phyloP scores from a whole-genome alignment of 2,797 vertebrate species.

The Acridotheres tristis region DNA sequence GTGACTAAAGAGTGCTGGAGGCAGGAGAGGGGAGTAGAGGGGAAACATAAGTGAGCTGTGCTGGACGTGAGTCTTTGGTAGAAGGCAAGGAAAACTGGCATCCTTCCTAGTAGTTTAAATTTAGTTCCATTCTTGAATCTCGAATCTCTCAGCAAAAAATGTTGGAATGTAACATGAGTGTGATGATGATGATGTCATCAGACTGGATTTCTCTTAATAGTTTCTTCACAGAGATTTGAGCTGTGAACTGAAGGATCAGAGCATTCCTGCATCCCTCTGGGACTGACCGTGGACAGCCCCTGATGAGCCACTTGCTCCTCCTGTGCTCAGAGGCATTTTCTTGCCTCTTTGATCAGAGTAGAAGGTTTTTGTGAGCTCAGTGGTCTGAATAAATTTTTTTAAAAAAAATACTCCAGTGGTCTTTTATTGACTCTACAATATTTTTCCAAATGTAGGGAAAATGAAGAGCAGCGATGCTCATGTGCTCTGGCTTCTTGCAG shows the following conservation, averaged over 20 bases:
- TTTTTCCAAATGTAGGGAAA: rapidly evolving
- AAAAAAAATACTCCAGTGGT: background rate
- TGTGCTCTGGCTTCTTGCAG: background rate
- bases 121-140: constrained; percentile 18
- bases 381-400: background rate
- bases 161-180: constrained; percentile 29
- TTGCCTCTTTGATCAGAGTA: background rate
- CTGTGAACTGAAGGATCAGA: background rate
- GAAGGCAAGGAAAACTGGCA: background rate
- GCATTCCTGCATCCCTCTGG: background rate
- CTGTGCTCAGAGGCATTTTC: background rate
- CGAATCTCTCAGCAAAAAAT: background rate
- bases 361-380: background rate
- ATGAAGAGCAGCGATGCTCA: rapidly evolving
- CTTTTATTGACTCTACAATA: background rate
- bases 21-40: background rate
- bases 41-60: background rate
- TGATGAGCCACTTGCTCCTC: background rate
- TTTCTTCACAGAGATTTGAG: background rate
- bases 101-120: background rate
- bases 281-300: background rate
- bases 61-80: background rate
- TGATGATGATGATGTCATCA: constrained; percentile 27
- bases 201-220: constrained; percentile 42
- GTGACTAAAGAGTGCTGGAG: background rate